Percentiles rank a stretch among this genome's conserved stretches.
phyloP scores from a whole-genome alignment of 2,797 vertebrate species.

The Halcyon smyrnensis region DNA sequence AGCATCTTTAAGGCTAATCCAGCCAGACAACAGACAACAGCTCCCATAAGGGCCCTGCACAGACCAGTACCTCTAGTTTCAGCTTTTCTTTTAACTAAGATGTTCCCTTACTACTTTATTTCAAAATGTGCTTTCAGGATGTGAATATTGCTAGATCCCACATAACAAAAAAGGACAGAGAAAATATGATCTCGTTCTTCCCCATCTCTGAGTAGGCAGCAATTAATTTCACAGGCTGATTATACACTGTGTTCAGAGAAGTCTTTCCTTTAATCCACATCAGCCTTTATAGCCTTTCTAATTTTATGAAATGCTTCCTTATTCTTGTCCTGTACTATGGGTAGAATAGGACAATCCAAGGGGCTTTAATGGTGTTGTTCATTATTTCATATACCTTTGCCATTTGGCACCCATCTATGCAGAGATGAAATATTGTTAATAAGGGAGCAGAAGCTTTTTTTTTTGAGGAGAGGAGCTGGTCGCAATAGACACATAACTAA shows the following conservation, averaged over 20 bases:
- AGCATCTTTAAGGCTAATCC: background rate
- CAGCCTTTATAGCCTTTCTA: conserved; percentile 68
- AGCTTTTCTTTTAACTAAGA: background rate
- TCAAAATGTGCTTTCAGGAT: background rate
- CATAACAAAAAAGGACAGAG: background rate
- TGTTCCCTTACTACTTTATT: background rate
- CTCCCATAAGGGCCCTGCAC: background rate
- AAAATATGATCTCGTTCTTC: background rate
- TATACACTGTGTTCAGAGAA: conserved; percentile 52
- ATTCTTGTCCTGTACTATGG: conserved; percentile 48
- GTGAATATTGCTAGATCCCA: background rate
- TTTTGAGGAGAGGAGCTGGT: conserved; percentile 57
- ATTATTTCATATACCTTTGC: conserved; percentile 62
- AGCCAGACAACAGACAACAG: background rate
- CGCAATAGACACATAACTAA: conserved; percentile 42
- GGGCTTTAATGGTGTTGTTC: conserved; percentile 29
- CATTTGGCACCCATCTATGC: conserved; percentile 31
- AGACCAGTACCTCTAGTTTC: background rate
- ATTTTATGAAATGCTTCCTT: conserved; percentile 58
- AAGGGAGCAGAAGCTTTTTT: conserved; percentile 36
- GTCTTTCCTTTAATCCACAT: conserved; percentile 60
- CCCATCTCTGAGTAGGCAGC: conserved; percentile 44
- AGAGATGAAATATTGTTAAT: conserved; percentile 42
- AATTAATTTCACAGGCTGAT: conserved; percentile 67
- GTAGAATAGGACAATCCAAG: conserved; percentile 55